A percentile compares a stretch with the other conserved stretches of the same genome.
phyloP scores from a whole-genome alignment of 1,140 invertebrate species.

The Drosophila novamexicana region DNA sequence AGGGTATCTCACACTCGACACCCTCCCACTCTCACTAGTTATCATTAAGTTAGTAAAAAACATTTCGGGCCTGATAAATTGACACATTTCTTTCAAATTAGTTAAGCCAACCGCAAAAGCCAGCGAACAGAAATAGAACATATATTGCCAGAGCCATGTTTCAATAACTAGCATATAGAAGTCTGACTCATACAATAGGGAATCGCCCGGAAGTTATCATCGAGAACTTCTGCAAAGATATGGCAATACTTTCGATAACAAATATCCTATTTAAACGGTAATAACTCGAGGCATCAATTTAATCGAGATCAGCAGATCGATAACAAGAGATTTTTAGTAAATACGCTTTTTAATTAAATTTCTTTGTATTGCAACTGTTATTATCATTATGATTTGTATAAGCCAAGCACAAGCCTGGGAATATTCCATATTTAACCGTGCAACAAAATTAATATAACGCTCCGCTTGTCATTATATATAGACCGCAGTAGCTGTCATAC shows the following conservation, averaged over 20 bases:
- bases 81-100: not conserved
- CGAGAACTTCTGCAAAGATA: not conserved
- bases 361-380: too few relatives aligned
- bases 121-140: too few relatives aligned
- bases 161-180: too few relatives aligned
- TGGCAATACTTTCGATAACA: not conserved
- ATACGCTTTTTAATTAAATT: too few relatives aligned
- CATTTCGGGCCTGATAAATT: slow-evolving; percentile 3
- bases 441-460: not conserved
- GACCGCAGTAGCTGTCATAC: not conserved
- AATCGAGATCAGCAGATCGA: not conserved
- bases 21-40: not conserved
- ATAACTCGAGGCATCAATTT: not conserved
- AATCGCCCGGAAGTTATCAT: too few relatives aligned
- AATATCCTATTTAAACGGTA: not conserved
- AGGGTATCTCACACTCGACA: not conserved
- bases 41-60: slow-evolving; percentile 2
- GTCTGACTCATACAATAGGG: too few relatives aligned
- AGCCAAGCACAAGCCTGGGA: too few relatives aligned
- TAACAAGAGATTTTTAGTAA: not conserved
- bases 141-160: too few relatives aligned
- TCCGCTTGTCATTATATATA: not conserved
- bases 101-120: not conserved
- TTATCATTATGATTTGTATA: too few relatives aligned
- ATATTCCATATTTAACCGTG: too few relatives aligned